Percentiles rank a stretch among this genome's conserved stretches.
Conservation (phyloP, 2,888 invertebrate species). For the Leucozona laternaria region DNA sequence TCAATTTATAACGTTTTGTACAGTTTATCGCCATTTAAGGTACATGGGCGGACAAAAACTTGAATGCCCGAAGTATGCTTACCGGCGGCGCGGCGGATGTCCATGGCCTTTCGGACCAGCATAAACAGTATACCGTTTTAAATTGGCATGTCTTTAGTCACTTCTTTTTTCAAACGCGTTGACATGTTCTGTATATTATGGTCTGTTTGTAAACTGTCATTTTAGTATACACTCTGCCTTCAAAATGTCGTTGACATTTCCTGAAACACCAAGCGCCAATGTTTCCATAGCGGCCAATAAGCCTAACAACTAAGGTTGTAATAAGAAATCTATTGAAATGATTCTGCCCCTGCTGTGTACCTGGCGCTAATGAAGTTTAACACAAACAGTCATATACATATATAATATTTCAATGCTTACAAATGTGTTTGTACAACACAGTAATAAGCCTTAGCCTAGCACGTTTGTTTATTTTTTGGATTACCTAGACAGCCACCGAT, state of each 20-base stretch:
- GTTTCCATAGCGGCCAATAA: background rate
- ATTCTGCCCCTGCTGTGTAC: background rate
- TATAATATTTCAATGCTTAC: background rate
- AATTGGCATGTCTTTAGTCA: too few relatives aligned
- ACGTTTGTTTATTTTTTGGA: conserved; percentile 29
- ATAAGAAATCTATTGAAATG: too few relatives aligned
- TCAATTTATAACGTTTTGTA: too few relatives aligned
- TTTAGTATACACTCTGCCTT: too few relatives aligned
- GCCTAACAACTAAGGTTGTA: too few relatives aligned
- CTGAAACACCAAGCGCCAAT: background rate
- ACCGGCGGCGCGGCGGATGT: too few relatives aligned
- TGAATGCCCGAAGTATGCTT: too few relatives aligned
- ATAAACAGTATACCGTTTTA: too few relatives aligned
- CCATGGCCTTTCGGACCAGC: too few relatives aligned
- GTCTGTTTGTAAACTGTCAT: background rate
- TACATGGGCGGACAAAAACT: too few relatives aligned
- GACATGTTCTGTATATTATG: background rate
- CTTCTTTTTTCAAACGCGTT: too few relatives aligned
- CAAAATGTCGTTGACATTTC: background rate
- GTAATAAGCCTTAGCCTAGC: background rate
- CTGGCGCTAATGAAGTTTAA: background rate
- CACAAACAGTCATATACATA: background rate
- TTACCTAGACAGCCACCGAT: background rate
- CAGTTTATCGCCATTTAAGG: too few relatives aligned
- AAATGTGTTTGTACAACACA: background rate